Conservation (phyloP, 2,113 vertebrate genomes). For the Silurus glanis region DNA sequence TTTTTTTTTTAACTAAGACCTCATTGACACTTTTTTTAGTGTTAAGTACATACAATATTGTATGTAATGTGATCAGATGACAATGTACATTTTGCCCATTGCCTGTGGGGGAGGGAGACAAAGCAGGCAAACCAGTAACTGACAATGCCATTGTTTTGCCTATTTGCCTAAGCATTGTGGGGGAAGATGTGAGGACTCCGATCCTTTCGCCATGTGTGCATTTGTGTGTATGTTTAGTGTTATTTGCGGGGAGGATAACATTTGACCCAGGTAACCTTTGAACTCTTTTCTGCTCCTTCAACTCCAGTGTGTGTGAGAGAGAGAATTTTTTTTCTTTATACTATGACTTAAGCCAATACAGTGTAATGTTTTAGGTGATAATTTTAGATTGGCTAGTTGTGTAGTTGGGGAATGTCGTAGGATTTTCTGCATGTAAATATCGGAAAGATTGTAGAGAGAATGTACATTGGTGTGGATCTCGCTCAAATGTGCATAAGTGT, state of each 20-base stretch:
- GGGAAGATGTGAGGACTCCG: slow-evolving; percentile 33
- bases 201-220: slow-evolving; percentile 36
- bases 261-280: slow-evolving; percentile 53
- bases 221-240: slow-evolving; percentile 54
- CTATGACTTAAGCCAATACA: slow-evolving; percentile 49
- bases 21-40: slow-evolving; percentile 21
- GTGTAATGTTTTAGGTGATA: slow-evolving; percentile 54
- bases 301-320: slow-evolving; percentile 28
- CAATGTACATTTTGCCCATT: slow-evolving; percentile 29
- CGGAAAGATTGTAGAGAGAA: slow-evolving; percentile 40
- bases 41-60: slow-evolving; percentile 14
- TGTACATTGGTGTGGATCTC: slow-evolving; percentile 44
- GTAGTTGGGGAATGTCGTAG: slow-evolving; percentile 53
- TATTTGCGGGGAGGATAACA: slow-evolving; percentile 41
- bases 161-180: slow-evolving; percentile 35
- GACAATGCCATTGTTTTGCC: slow-evolving; percentile 45
- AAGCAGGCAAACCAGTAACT: slow-evolving; percentile 25
- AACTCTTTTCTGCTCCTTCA: slow-evolving; percentile 37
- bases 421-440: slow-evolving; percentile 57
- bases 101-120: slow-evolving; percentile 12
- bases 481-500: slow-evolving; percentile 29
- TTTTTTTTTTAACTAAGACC: background rate
- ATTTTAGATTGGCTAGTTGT: slow-evolving; percentile 53
- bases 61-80: slow-evolving; percentile 26
- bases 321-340: slow-evolving; percentile 45